A percentile compares a stretch with the other conserved stretches of the same genome.
phyloP scores from a whole-genome alignment of 2,797 vertebrate species.

The Phataginus tetradactyla region DNA sequence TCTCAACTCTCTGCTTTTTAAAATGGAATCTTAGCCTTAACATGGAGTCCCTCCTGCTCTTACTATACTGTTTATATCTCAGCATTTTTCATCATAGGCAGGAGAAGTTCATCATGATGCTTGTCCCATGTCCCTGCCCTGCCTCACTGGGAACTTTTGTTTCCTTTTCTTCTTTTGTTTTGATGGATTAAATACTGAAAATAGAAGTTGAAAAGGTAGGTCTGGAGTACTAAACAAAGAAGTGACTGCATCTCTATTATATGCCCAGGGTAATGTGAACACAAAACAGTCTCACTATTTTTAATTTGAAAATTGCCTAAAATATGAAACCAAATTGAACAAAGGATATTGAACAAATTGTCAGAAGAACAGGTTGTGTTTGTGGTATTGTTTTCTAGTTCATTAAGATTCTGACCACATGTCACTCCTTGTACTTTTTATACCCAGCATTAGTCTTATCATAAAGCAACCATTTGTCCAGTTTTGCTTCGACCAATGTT shows the following conservation, averaged over 20 bases:
- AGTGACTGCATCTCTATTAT: background rate
- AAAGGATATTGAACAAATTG: background rate
- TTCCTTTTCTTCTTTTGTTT: slow-evolving; percentile 34
- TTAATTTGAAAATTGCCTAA: slow-evolving; percentile 36
- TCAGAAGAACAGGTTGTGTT: slow-evolving; percentile 29
- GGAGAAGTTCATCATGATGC: too few relatives aligned
- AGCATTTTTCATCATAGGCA: too few relatives aligned
- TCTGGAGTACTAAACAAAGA: slow-evolving; percentile 24
- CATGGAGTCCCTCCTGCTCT: too few relatives aligned
- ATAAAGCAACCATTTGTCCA: background rate
- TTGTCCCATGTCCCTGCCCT: too few relatives aligned
- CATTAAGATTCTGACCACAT: background rate
- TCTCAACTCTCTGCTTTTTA: too few relatives aligned
- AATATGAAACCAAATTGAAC: slow-evolving; percentile 40
- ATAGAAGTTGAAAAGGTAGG: slow-evolving; percentile 26
- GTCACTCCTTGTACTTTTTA: background rate
- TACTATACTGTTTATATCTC: too few relatives aligned
- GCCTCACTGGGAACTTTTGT: background rate
- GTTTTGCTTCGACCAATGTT: slow-evolving; percentile 26
- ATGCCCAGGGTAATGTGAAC: background rate
- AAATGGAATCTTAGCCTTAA: too few relatives aligned
- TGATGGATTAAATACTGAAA: slow-evolving; percentile 37
- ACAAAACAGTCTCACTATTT: background rate
- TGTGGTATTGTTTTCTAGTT: slow-evolving; percentile 31
- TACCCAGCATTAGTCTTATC: background rate